Base-by-base conservation (phyloP, 2,888 invertebrate genomes). In the Pollenia griseotomentosa region DNA sequence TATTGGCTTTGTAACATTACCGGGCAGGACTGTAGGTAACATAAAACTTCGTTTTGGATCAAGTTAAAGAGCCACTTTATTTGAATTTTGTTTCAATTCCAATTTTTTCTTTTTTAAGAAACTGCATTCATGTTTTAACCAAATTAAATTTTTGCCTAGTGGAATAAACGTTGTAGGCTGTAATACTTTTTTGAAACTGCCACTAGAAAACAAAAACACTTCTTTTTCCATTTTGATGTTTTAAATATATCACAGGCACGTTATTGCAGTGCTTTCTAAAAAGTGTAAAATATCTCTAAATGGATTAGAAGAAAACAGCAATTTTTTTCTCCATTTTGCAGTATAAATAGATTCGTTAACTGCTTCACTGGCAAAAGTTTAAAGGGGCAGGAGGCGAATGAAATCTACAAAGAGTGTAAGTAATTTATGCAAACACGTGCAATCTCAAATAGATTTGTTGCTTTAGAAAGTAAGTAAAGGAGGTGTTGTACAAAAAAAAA, bases 81-180 rank as follows among this genome's bases (percentile, higher is more conserved):
- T 33, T 33, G 6, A 33, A 33, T 55, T n/a, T 44, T 19, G n/a
- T 42, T 42, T 42, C 40, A 19, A 44, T 71, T 16, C 42, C 42
- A 40, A 33, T 5, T 33, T 33, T 63, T 75, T 42, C 42, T 12
- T 55, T 23, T 23, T 77, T 55, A n/a, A 10, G 9, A 48, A 40
- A 48, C 33, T 46, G 19, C 33, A 42, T 16, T 23, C 65, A 33
- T 46, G 57, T 66, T 48, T 53, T 57, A 6, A 9, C n/a, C 46
- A 78, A 66, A 78, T 66, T 78, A 46, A 66, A 66, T 46, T 78
- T 66, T 33, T 57, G 55, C 51, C 63, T 55, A 65, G 40, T 53
- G 51, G 68, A 14, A 63, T 63, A 70, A 53, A 19, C 48, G 10
- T 48, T 66, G 48, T 65, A 51, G 4, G 46, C 4, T 59, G 61